phyloP scores from a whole-genome alignment of 1,140 invertebrate genomes.

The Luehdorfia chinensis region DNA sequence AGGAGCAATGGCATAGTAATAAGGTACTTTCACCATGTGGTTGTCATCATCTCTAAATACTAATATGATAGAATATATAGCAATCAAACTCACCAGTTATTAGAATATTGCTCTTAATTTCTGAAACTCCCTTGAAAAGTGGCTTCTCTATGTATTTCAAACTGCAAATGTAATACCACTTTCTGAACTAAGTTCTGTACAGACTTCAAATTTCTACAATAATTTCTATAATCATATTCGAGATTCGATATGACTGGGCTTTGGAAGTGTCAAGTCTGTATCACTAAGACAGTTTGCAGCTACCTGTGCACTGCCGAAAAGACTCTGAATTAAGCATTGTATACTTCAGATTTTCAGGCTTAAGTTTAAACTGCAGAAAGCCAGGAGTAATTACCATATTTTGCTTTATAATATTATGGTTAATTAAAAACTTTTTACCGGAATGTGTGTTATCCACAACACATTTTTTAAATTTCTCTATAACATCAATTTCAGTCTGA shows the following conservation, averaged over 20 bases:
- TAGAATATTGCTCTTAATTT: slow-evolving; percentile 77
- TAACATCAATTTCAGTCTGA: slow-evolving; percentile 69
- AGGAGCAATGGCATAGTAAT: too few relatives aligned
- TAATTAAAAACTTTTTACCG: slow-evolving; percentile 79
- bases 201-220: slow-evolving; percentile 59
- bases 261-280: slow-evolving; percentile 45
- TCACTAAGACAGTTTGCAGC: slow-evolving; percentile 71
- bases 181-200: slow-evolving; percentile 62
- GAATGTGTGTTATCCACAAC: slow-evolving; percentile 75
- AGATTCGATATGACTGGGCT: slow-evolving; percentile 33
- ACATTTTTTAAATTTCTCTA: slow-evolving; percentile 79
- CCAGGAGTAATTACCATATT: slow-evolving; percentile 69
- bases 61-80: not conserved
- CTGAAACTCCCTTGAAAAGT: slow-evolving; percentile 66
- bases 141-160: slow-evolving; percentile 67
- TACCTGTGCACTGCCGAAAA: slow-evolving; percentile 76
- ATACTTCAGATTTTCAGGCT: slow-evolving; percentile 78
- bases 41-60: too few relatives aligned
- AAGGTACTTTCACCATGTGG: too few relatives aligned
- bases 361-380: slow-evolving; percentile 73
- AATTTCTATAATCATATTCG: slow-evolving; percentile 64
- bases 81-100: slow-evolving; percentile 68
- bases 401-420: slow-evolving; percentile 77
- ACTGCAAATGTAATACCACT: slow-evolving; percentile 63
- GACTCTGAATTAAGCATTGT: slow-evolving; percentile 79